Base-by-base conservation (phyloP, 2,888 invertebrate species). In the Orchestes rusci region DNA sequence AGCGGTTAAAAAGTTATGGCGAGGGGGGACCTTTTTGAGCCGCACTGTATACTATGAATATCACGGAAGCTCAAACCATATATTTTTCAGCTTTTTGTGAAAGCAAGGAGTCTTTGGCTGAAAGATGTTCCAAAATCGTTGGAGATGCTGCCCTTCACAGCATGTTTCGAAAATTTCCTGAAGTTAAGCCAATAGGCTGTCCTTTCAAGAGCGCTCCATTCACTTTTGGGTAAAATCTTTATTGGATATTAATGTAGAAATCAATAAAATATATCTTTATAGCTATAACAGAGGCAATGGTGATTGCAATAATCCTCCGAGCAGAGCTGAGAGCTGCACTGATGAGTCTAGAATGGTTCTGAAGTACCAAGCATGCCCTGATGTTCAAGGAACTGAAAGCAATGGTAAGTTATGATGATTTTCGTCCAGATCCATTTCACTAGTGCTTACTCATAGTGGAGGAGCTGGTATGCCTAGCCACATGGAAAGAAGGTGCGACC, bases 401-500 rank as follows among this genome's bases (percentile, higher is more conserved):
- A 80, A 82, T 56, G 81, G 86, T 87, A 63, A 70, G 18, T 16
- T 33, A 3, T 31, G 15, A 12, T 31, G n/a, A 15, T 5, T 23
- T 23, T 23, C 8, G 5, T 23, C 5, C 27, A 23, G 5, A 8
- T 23, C 27, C 8, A 2, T 33, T 16, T 16, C 17, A 16, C 33
- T 2, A n/a, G n/a, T 34, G 31, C 13, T 27, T 23, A 12, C 17
- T 54, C 56, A 19, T 61, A 86, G 88, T 83, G 37, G 88, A 89
- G 61, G 86, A 88, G 68, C 66, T 89, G 41, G 80, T 84, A 34
- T 89, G 89, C 65, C 68, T 89, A 43, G 89, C 87, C 2, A 77
- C 79, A 13, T 90, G 89, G 89, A 86, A 83, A 65, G 88, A 89
- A 55, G 87, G 88, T 1, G 82, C 84, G 27, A 83, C 82, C 36